Conservation (phyloP, 2,888 invertebrate species). For the Steinernema scapterisci region DNA sequence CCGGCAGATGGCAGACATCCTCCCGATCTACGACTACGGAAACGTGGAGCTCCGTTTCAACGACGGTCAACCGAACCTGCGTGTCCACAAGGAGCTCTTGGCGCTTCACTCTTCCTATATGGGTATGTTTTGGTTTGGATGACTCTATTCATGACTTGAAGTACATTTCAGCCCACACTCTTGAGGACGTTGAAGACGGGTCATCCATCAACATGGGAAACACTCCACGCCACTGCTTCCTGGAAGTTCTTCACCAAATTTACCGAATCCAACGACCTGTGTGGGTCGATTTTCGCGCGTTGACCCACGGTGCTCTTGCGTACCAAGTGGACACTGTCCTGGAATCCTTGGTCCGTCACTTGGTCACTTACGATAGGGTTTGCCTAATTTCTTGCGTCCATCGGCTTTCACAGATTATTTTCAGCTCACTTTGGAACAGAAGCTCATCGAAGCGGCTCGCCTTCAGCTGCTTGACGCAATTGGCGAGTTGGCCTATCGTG, state of each 20-base stretch:
- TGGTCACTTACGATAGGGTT: constrained; percentile 49
- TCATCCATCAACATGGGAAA: constrained; percentile 37
- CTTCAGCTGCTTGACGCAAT: constrained; percentile 39
- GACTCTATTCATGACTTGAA: not conserved
- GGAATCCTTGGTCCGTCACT: constrained; percentile 42
- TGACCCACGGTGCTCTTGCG: constrained; percentile 45
- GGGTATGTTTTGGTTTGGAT: constrained; percentile 38
- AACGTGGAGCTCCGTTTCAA: constrained; percentile 48
- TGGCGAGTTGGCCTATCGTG: constrained; percentile 39
- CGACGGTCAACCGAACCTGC: constrained; percentile 41
- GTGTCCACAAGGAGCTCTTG: constrained; percentile 44
- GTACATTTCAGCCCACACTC: not conserved
- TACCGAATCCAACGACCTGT: constrained; percentile 53
- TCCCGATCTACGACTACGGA: constrained; percentile 47
- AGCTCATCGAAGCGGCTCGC: constrained; percentile 38
- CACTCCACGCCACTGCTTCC: constrained; percentile 34
- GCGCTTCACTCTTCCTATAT: constrained; percentile 47
- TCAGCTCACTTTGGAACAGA: constrained; percentile 38
- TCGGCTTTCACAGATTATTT: no score
- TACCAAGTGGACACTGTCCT: constrained; percentile 44
- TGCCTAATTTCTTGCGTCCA: not conserved
- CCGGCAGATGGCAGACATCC: constrained; percentile 45
- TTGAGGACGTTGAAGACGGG: constrained; percentile 37
- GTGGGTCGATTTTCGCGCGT: constrained; percentile 46
- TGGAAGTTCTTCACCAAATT: constrained; percentile 50